These are phyloP conservation scores for Pyralis farinalis DNA, from an alignment of 2,888 invertebrate species.

Conservation along the genomic window DNA sequence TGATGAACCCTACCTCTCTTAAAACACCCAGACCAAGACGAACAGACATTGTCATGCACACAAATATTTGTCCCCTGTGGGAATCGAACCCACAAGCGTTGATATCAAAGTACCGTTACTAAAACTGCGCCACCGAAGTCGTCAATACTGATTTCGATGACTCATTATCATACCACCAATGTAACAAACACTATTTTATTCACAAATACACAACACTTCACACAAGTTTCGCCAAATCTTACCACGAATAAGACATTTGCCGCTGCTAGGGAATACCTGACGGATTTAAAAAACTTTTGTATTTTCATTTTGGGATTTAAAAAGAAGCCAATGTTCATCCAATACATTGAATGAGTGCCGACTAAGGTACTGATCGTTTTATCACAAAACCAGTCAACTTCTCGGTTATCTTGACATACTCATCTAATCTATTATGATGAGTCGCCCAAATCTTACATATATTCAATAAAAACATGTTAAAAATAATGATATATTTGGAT, in stretches of 20 bases:
- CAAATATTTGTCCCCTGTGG: no score
- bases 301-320: conserved; percentile 57
- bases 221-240: conserved; percentile 46
- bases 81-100: no score
- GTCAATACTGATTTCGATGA: no score
- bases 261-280: conserved; percentile 86
- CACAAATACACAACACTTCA: no score
- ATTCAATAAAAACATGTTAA: background rate
- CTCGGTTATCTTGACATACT: conserved; percentile 60
- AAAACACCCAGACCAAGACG: no score
- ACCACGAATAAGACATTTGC: conserved; percentile 90
- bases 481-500: background rate
- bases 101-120: no score
- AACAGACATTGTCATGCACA: no score
- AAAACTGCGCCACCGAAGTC: no score
- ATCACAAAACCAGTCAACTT: conserved; percentile 57
- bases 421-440: conserved; percentile 47
- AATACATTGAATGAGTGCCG: background rate
- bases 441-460: conserved; percentile 12
- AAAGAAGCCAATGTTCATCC: background rate
- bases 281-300: conserved; percentile 65
- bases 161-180: no score
- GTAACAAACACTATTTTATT: no score
- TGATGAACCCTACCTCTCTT: no score
- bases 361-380: conserved; percentile 35